Conservation (phyloP, 1,140 invertebrate genomes). For the Subanguina moxae region DNA sequence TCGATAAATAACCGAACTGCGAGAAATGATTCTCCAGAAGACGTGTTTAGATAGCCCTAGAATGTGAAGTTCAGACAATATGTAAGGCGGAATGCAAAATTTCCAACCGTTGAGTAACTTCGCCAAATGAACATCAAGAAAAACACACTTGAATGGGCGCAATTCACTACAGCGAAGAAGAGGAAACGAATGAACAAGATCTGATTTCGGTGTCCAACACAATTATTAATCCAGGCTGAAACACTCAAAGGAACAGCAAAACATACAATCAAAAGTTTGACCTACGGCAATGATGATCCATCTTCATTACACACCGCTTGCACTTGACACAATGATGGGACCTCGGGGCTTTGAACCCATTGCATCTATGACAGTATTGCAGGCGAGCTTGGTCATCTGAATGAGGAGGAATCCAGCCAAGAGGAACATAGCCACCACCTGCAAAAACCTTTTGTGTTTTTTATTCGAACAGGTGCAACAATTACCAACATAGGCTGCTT, state of each 20-base stretch:
- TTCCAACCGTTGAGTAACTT: too few relatives aligned
- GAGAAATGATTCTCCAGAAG: too few relatives aligned
- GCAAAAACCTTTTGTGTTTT: too few relatives aligned
- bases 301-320: constrained; percentile 83
- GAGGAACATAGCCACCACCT: constrained; percentile 76
- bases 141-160: constrained; percentile 75
- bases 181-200: constrained; percentile 79
- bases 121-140: background rate
- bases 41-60: too few relatives aligned
- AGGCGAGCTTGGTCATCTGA: constrained; percentile 68
- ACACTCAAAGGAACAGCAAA: constrained; percentile 62
- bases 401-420: constrained; percentile 62
- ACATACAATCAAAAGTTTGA: constrained; percentile 34
- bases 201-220: constrained; percentile 82
- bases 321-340: constrained; percentile 95
- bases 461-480: too few relatives aligned
- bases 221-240: constrained; percentile 81
- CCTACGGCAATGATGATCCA: constrained; percentile 70
- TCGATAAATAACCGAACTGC: too few relatives aligned
- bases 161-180: constrained; percentile 80
- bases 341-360: constrained; percentile 86
- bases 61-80: too few relatives aligned
- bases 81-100: too few relatives aligned
- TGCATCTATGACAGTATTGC: constrained; percentile 79
- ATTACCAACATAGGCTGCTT: too few relatives aligned